phyloP scores from a whole-genome alignment of 2,888 invertebrate genomes.

The Lacanobia wlatinum region DNA sequence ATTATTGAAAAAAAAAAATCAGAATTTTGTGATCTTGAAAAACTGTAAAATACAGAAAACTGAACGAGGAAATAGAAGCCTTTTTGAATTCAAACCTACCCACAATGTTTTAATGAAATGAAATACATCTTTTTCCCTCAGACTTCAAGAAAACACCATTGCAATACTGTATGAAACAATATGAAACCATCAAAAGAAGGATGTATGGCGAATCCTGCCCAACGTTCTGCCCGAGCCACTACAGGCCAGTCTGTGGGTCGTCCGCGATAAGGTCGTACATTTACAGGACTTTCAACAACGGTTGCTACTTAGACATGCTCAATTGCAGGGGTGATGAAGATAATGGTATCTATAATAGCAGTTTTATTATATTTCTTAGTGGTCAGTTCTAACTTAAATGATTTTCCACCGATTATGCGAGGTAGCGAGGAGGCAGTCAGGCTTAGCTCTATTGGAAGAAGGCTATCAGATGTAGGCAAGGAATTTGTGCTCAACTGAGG shows the following conservation, averaged over 20 bases:
- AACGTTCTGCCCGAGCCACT: conserved; percentile 82
- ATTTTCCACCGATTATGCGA: no score
- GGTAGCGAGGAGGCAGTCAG: no score
- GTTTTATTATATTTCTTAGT: background rate
- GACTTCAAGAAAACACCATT: conserved; percentile 75
- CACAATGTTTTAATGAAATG: no score
- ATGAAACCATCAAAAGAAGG: conserved; percentile 61
- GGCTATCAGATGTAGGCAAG: background rate
- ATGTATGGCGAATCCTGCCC: conserved; percentile 83
- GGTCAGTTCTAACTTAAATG: background rate
- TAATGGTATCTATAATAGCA: conserved; percentile 28
- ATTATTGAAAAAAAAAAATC: no score
- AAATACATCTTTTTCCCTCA: conserved; percentile 48
- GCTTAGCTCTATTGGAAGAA: no score
- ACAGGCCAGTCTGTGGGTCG: conserved; percentile 83
- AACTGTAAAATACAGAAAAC: no score
- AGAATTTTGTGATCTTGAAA: no score
- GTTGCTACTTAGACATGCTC: conserved; percentile 84
- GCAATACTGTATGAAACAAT: conserved; percentile 76
- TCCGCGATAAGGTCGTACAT: conserved; percentile 74
- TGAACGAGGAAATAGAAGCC: no score
- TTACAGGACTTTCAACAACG: conserved; percentile 81
- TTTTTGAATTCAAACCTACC: no score
- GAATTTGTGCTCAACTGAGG: background rate
- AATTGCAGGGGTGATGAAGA: conserved; percentile 84